Evolutionary conservation across 2,888 invertebrate genomes (phyloP).

Genomic region (Therioaphis trifolii): DNA sequence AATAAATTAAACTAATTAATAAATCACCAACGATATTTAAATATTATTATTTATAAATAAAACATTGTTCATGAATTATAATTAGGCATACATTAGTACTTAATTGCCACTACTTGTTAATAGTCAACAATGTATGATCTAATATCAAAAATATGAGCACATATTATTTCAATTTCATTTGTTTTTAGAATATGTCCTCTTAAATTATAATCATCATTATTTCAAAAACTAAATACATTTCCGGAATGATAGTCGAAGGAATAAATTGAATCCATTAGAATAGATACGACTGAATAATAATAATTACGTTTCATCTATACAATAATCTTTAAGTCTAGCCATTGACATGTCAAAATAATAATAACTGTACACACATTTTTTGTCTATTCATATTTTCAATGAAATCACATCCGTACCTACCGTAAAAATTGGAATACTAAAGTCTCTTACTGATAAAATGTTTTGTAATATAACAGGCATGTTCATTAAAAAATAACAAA

Average conservation of each 20-base stretch:
- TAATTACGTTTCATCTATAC: slow-evolving; percentile 13
- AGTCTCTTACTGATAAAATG: not conserved
- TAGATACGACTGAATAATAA: not conserved
- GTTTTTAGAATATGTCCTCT: no score
- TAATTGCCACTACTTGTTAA: no score
- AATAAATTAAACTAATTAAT: no score
- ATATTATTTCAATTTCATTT: no score
- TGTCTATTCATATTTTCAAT: slow-evolving; percentile 42
- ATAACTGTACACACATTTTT: slow-evolving; percentile 44
- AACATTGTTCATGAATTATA: no score
- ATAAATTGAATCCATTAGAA: not conserved
- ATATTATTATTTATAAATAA: no score
- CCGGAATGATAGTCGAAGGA: not conserved
- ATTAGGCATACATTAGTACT: no score
- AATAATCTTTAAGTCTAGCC: slow-evolving; percentile 17
- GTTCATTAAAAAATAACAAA: slow-evolving; percentile 5
- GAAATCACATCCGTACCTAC: slow-evolving; percentile 7
- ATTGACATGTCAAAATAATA: slow-evolving; percentile 37
- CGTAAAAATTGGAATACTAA: slow-evolving; percentile 48
- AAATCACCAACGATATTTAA: no score
- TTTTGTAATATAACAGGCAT: not conserved
- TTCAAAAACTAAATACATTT: not conserved
- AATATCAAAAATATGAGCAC: no score
- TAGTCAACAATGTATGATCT: no score
- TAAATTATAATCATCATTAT: no score